Conservation (phyloP, 2,888 invertebrate genomes). For the Zygogramma bicolorata region DNA sequence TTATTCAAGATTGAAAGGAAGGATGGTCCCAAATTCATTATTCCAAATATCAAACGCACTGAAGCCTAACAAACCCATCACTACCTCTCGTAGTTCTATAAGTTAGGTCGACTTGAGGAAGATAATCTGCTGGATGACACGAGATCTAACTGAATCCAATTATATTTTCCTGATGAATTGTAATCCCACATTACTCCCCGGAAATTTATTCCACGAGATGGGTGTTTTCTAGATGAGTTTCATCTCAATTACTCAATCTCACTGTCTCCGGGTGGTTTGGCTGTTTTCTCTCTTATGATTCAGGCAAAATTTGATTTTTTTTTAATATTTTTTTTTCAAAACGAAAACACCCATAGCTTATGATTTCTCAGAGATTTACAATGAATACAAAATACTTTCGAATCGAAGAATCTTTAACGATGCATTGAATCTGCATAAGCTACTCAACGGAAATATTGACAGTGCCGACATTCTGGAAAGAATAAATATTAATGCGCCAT, state of each 20-base stretch:
- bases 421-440: too few species aligned
- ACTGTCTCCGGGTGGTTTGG: not conserved
- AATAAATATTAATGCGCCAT: too few species aligned
- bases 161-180: slow-evolving; percentile 6
- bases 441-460: too few species aligned
- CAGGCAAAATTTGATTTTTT: too few species aligned
- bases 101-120: not conserved
- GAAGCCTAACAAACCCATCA: not conserved
- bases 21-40: too few species aligned
- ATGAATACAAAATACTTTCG: too few species aligned
- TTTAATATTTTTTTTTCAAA: too few species aligned
- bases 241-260: slow-evolving; percentile 1
- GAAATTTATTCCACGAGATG: not conserved
- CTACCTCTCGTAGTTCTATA: not conserved
- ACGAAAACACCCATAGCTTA: too few species aligned
- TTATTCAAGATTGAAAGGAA: too few species aligned
- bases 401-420: too few species aligned
- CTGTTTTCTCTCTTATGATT: not conserved
- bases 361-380: too few species aligned
- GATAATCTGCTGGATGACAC: not conserved
- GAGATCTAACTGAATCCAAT: not conserved
- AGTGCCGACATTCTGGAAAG: too few species aligned
- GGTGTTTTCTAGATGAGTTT: not conserved
- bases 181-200: not conserved
- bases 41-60: not conserved